phyloP scores from a whole-genome alignment of 2,113 vertebrate genomes.

The Hystrix cristata region DNA sequence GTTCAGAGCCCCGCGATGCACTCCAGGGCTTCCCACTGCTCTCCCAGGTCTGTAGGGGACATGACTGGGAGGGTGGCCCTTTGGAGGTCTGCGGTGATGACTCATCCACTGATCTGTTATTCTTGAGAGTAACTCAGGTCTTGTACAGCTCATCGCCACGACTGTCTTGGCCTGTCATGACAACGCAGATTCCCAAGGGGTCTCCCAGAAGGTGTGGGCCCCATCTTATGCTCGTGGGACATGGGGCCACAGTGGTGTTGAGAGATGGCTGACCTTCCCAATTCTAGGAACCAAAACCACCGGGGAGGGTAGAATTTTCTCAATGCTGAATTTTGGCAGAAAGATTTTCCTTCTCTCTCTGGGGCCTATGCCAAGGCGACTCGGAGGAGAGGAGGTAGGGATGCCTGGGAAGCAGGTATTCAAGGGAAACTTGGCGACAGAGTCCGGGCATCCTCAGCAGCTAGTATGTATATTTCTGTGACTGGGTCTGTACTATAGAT shows the following conservation, averaged over 20 bases:
- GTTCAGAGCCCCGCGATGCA: not conserved
- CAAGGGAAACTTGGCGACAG: not conserved
- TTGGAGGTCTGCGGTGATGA: too few species aligned
- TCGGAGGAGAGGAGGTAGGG: accelerated
- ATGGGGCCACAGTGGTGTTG: accelerated
- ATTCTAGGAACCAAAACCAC: too few species aligned
- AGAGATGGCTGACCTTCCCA: accelerated
- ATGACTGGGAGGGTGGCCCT: not conserved
- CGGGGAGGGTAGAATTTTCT: not conserved
- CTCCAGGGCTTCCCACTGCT: too few species aligned
- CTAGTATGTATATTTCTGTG: accelerated
- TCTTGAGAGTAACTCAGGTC: too few species aligned
- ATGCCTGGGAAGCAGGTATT: accelerated
- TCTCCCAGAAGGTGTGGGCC: not conserved
- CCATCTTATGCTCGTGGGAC: not conserved
- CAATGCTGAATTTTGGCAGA: accelerated
- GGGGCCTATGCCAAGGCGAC: accelerated
- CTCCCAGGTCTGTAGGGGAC: not conserved
- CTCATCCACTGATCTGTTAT: too few species aligned
- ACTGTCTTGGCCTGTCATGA: too few species aligned
- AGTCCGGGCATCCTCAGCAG: accelerated
- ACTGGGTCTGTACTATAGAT: accelerated
- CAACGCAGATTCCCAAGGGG: too few species aligned
- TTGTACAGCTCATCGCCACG: accelerated
- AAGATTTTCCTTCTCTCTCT: accelerated